Evolutionary conservation across 2,888 invertebrate species (phyloP).

Genomic region (Aphelenchoides bicaudatus): DNA sequence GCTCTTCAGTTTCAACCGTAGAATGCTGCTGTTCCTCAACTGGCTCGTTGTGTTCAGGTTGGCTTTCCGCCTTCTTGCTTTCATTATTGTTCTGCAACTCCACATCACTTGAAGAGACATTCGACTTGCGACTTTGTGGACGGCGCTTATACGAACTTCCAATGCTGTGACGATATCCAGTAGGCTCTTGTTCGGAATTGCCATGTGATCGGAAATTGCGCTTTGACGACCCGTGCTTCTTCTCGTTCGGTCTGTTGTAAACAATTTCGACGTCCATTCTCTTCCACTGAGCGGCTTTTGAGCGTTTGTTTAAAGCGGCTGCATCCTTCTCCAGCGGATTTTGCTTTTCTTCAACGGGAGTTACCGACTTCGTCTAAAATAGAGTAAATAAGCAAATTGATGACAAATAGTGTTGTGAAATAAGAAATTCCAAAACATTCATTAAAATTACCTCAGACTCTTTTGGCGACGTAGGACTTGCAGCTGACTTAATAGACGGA

Average conservation of each 20-base stretch:
- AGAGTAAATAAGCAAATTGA: not conserved
- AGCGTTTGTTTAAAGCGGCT: no score
- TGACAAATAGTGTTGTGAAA: no score
- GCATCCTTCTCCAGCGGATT: no score
- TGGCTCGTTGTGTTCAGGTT: no score
- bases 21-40: no score
- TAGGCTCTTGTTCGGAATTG: not conserved
- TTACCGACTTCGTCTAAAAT: slow-evolving; percentile 2
- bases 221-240: not conserved
- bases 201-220: not conserved
- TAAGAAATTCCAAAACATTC: no score
- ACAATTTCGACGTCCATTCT: slow-evolving; percentile 7
- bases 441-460: not conserved
- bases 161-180: not conserved
- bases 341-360: no score
- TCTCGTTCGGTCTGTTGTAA: not conserved
- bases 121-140: not conserved
- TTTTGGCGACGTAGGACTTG: slow-evolving; percentile 1
- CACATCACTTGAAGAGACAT: no score
- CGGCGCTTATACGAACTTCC: not conserved
- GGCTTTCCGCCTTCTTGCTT: not conserved
- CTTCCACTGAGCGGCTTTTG: slow-evolving; percentile 4
- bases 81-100: no score
- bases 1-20: no score
- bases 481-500: not conserved